These are phyloP conservation scores for Gari tellinella DNA, from an alignment of 2,888 invertebrate genomes.

Conservation along the genomic window DNA sequence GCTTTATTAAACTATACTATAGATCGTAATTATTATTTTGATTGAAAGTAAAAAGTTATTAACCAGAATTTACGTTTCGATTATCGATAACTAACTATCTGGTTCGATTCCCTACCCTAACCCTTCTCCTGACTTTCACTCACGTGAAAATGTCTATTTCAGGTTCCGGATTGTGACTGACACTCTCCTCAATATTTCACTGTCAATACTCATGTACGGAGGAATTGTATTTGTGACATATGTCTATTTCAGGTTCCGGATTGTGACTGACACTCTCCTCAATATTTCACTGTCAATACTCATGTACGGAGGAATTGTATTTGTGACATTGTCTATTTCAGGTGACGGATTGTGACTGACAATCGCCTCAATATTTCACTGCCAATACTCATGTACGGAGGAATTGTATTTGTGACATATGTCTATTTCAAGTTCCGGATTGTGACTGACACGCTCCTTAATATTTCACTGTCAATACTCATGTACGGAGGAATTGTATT, in stretches of 20 bases:
- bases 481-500: constrained; percentile 84
- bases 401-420: constrained; percentile 84
- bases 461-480: constrained; percentile 84
- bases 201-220: constrained; percentile 84
- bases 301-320: constrained; percentile 84
- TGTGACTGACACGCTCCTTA: constrained; percentile 60
- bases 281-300: constrained; percentile 84
- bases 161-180: constrained; percentile 57
- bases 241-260: constrained; percentile 50
- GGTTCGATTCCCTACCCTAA: no score
- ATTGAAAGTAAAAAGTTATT: no score
- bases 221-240: constrained; percentile 83
- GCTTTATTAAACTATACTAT: no score
- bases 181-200: constrained; percentile 80
- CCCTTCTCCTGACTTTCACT: no score
- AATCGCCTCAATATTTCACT: constrained; percentile 81
- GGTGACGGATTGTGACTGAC: constrained; percentile 49
- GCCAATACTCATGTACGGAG: constrained; percentile 84
- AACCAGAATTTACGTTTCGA: no score
- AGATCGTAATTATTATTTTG: no score
- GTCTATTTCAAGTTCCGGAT: no score
- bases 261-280: constrained; percentile 46
- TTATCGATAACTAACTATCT: no score
- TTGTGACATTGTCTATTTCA: no score
- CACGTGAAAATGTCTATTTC: no score